Percentiles rank a stretch among this genome's conserved stretches.
Conservation (phyloP, 2,797 vertebrate genomes). For the Picus viridis region DNA sequence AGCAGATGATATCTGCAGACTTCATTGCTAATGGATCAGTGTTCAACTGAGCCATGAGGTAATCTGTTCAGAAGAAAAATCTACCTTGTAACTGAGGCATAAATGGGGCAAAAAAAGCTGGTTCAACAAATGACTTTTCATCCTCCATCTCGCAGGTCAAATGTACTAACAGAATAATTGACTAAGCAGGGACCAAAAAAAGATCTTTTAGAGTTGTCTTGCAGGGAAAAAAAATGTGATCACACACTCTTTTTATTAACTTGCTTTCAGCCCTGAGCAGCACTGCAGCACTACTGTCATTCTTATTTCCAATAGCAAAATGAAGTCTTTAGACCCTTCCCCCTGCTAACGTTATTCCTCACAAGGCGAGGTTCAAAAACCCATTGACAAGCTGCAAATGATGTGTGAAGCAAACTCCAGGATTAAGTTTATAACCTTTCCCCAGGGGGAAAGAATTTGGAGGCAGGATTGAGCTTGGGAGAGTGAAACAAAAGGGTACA, state of each 20-base stretch:
- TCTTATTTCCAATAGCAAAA: conserved; percentile 10
- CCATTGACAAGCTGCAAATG: conserved; percentile 71
- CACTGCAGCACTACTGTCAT: neutral
- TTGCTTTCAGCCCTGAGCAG: neutral
- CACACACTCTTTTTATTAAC: neutral
- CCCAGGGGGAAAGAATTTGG: conserved; percentile 35
- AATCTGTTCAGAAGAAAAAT: conserved; percentile 3
- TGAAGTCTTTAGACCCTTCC: neutral
- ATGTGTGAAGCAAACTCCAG: conserved; percentile 67
- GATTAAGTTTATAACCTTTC: conserved; percentile 72
- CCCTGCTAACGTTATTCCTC: conserved; percentile 19
- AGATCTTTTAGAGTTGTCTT: neutral
- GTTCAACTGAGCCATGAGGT: neutral
- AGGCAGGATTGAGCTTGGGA: conserved; percentile 24
- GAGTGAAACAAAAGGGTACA: conserved; percentile 42
- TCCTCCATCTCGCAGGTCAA: neutral
- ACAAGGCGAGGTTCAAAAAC: conserved; percentile 25
- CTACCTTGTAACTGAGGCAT: neutral
- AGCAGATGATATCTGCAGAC: neutral
- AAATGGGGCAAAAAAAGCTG: neutral
- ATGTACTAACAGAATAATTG: neutral
- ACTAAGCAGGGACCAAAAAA: neutral
- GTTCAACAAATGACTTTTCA: neutral
- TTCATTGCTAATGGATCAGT: neutral
- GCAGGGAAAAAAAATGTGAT: neutral